Base-by-base conservation (phyloP, 2,113 vertebrate genomes). In the Trinectes maculatus region DNA sequence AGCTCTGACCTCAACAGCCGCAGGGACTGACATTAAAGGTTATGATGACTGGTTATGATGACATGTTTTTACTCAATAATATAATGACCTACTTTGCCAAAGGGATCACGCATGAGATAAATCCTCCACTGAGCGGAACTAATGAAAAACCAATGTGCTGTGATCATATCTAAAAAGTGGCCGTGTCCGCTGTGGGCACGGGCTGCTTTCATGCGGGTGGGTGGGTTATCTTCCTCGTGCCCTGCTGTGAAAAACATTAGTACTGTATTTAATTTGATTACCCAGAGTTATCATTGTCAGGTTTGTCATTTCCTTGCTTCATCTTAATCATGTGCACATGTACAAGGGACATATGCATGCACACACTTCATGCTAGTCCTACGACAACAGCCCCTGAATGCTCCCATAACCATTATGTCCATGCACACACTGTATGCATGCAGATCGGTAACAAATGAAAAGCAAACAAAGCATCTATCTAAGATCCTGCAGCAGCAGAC, bases 1-100 rank as follows among this genome's bases (percentile, higher is more conserved):
- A 28, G 36, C 43, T 40, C 8, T 29, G 40, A 72, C 42, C 28
- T 65, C 6, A 31, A 48, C 3, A 6, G 3, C 47, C 52, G 22
- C 8, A 3, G 60, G 26, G 59, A 15, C 1, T 2, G 15, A 18
- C 21, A 22, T 39, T 71, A 46, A 57, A 62, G 56, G 28, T 71
- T 39, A 48, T 29, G 3, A 4, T 34, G 31, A 33, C 31, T 21
- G 26, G 47, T 22, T 15, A 22, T 8, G 8, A 22, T 8, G 34
- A 54, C 2, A 12, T n/a, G n/a, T n/a, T 12, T 29, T 29, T 29
- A 7, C 40, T 62, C 31, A 44, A 46, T 15, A 36, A 18, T 12
- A 5, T 16, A 16, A 54, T 37, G 24, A 22, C n/a, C 13, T 4
- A 16, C 18, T 19, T 42, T n/a, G n/a, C n/a, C n/a, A n/a, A n/a